These are phyloP conservation scores for Grapholita molesta DNA, from an alignment of 1,140 invertebrate genomes.

Conservation along the genomic window DNA sequence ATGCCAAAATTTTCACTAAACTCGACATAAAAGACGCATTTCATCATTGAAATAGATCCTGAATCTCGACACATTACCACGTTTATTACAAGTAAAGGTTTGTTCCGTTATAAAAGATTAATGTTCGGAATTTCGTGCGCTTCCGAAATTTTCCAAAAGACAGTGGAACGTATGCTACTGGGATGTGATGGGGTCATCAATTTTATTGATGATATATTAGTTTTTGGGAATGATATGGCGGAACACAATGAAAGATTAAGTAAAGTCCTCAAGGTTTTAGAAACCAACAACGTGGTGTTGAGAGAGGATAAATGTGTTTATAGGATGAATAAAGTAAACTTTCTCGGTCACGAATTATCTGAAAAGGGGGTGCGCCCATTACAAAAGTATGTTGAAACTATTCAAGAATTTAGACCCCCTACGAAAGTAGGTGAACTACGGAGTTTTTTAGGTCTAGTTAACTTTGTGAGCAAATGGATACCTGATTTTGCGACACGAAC, in stretches of 20 bases:
- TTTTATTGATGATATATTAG: not conserved
- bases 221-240: too few species aligned
- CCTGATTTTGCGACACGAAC: slow-evolving; percentile 38
- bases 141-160: not conserved
- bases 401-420: slow-evolving; percentile 25
- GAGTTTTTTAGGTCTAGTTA: slow-evolving; percentile 41
- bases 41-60: slow-evolving; percentile 22
- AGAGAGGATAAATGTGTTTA: slow-evolving; percentile 9
- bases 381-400: slow-evolving; percentile 1
- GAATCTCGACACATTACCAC: slow-evolving; percentile 42
- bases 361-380: not conserved
- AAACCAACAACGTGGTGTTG: slow-evolving; percentile 6
- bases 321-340: slow-evolving; percentile 1
- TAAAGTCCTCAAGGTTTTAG: slow-evolving; percentile 30
- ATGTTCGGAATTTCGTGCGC: not conserved
- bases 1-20: slow-evolving; percentile 24
- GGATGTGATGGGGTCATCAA: not conserved
- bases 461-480: slow-evolving; percentile 41
- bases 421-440: slow-evolving; percentile 19
- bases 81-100: slow-evolving; percentile 40
- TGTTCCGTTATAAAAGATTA: slow-evolving; percentile 24
- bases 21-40: slow-evolving; percentile 31
- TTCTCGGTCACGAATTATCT: slow-evolving; percentile 14
- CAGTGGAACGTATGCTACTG: not conserved
- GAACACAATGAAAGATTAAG: slow-evolving; percentile 39